Evolutionary conservation across 2,113 vertebrate species (phyloP), one percentile per base, ranked within the genome.

Genomic region (Oreamnos americanus): DNA sequence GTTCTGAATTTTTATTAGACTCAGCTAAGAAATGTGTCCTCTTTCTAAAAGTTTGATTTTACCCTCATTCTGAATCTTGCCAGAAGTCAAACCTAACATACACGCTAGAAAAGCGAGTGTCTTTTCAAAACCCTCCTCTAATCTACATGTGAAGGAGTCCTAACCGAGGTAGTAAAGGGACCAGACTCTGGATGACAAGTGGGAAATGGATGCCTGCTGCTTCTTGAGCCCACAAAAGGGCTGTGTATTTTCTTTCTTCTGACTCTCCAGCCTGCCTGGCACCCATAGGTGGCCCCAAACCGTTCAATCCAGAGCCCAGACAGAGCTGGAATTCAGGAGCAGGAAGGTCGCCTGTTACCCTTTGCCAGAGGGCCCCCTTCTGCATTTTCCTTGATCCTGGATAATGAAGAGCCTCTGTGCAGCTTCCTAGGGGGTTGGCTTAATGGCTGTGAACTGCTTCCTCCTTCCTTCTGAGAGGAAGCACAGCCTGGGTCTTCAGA

Each of bases 161-260:
- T 1, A 5, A n/a, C 47, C 8, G 1, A 2, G 7, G 3, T 4
- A 9, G 3, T 0, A 0, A 5, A 2, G 57, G 87, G 71, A 33
- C 62, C 36, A 26, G 2, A 23, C 14, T n/a, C 26, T 4, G 47
- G 88, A n/a, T 1, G 26, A 13, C 16, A 5, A 2, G 36, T 45
- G 19, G 78, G 14, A 7, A 51, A 57, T 30, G 2, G 6, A 5
- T 7, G 43, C 67, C 16, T 28, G 47, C 12, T 16, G 45, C 9
- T 15, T 45, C 43, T 36, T 3, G 9, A 17, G 3, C 25, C 10
- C 15, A 14, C 0, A 0, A 2, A 23, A 36, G 49, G 45, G 3
- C n/a, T 2, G 60, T 26, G 1, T 1, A 5, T 5, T 11, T 16
- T 21, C 21, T 33, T 25, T 33, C 0, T 23, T 16, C 15, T 0